Evolutionary conservation across 2,113 vertebrate species (phyloP).

Genomic region (Turdus rufiventris): DNA sequence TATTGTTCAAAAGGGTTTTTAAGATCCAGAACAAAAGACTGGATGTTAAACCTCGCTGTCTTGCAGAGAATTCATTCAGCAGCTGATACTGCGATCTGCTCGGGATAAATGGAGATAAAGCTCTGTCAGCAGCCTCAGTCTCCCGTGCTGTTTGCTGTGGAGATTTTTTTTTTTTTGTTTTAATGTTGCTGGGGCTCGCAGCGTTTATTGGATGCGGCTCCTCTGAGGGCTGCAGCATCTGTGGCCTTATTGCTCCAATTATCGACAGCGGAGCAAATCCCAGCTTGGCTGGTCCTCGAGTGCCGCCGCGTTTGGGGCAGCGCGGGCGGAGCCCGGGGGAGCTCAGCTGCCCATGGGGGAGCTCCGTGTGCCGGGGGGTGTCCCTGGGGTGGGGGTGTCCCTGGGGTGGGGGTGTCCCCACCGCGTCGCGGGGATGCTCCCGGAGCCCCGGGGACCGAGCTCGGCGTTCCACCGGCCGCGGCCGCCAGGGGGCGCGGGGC

Average conservation of each 20-base stretch:
- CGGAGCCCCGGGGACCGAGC: no score
- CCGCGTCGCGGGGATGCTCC: background rate
- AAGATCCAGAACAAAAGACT: background rate
- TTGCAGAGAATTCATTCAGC: background rate
- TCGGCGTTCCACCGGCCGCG: background rate
- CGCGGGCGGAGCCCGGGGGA: accelerated
- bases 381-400: no score
- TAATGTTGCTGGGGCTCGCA: background rate
- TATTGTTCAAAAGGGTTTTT: background rate
- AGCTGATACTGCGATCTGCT: background rate
- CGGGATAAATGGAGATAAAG: background rate
- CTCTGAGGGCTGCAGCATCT: background rate
- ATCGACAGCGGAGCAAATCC: accelerated
- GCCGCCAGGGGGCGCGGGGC: background rate
- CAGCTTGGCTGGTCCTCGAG: accelerated
- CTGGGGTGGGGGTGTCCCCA: no score
- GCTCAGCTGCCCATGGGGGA: background rate
- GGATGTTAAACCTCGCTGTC: background rate
- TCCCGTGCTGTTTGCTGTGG: accelerated
- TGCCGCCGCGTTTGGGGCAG: background rate
- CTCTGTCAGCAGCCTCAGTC: background rate
- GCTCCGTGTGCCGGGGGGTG: no score
- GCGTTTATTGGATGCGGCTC: accelerated
- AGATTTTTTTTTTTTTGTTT: background rate
- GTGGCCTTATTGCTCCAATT: accelerated